Evolutionary conservation across 1,140 invertebrate genomes (phyloP).

Genomic region (Homarus americanus): DNA sequence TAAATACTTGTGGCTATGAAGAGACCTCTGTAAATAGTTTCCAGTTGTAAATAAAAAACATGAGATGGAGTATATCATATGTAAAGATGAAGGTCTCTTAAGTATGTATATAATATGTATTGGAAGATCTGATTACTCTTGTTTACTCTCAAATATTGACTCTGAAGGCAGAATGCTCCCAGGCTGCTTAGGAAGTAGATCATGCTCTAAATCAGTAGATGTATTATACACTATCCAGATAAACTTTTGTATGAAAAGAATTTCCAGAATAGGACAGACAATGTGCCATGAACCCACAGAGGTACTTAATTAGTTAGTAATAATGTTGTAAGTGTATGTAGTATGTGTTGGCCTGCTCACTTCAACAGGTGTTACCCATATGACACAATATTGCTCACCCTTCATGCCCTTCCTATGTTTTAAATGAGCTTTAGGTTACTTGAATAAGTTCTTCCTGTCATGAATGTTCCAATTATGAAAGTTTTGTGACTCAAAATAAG

Average conservation of each 20-base stretch:
- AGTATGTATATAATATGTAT: constrained; percentile 53
- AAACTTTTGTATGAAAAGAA: not conserved
- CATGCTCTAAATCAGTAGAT: not conserved
- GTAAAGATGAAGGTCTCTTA: constrained; percentile 51
- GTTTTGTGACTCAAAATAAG: constrained; percentile 44
- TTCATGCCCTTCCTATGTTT: constrained; percentile 9
- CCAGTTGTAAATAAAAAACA: constrained; percentile 48
- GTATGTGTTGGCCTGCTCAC: constrained; percentile 25
- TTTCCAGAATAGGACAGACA: constrained; percentile 33
- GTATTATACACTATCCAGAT: constrained; percentile 1
- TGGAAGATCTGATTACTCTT: constrained; percentile 30
- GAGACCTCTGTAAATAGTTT: constrained; percentile 58
- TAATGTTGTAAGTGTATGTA: constrained; percentile 41
- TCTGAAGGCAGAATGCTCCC: constrained; percentile 4
- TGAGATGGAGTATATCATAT: constrained; percentile 36
- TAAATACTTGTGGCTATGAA: constrained; percentile 32
- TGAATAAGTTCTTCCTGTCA: not conserved
- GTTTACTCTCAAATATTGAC: constrained; percentile 1
- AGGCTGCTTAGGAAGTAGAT: not conserved
- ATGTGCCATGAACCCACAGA: constrained; percentile 54
- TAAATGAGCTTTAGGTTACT: constrained; percentile 49
- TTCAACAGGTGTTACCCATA: constrained; percentile 3
- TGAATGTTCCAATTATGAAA: constrained; percentile 35
- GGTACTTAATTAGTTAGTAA: constrained; percentile 63
- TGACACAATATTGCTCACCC: constrained; percentile 40